A percentile compares a stretch with the other conserved stretches of the same genome.
Conservation (phyloP, 2,113 vertebrate genomes). For the Tupaia chinensis region DNA sequence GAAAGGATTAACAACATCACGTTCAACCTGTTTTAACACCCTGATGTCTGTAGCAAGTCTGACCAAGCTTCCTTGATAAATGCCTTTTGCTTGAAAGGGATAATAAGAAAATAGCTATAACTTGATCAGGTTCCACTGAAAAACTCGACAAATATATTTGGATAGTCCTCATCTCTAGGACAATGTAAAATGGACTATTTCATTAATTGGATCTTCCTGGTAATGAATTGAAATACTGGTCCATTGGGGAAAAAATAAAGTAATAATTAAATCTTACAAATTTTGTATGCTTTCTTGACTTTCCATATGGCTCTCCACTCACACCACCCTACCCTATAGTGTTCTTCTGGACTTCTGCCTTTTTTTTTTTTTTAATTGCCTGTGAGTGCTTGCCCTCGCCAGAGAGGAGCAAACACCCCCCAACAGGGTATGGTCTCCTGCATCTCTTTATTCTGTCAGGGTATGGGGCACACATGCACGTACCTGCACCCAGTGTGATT, state of each 20-base stretch:
- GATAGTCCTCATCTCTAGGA: background rate
- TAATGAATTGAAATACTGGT: constrained; percentile 8
- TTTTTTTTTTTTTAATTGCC: background rate
- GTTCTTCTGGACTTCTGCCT: background rate
- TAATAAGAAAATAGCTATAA: background rate
- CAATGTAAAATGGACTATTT: background rate
- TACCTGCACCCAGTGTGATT: too few species aligned
- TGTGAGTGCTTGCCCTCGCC: too few species aligned
- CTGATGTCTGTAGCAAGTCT: background rate
- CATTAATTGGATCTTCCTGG: background rate
- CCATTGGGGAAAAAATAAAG: background rate
- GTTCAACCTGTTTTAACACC: constrained; percentile 19
- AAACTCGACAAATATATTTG: background rate
- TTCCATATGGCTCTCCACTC: background rate
- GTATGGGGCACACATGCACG: too few species aligned
- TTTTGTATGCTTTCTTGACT: background rate
- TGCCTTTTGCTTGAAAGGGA: background rate
- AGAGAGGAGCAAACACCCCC: too few species aligned
- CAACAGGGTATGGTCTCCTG: too few species aligned
- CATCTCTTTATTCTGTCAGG: too few species aligned
- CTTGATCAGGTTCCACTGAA: background rate
- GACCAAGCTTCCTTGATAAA: background rate
- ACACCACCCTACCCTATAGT: background rate
- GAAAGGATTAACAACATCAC: background rate
- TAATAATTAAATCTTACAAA: background rate